phyloP scores from a whole-genome alignment of 2,888 invertebrate species.

The Diloba caeruleocephala region DNA sequence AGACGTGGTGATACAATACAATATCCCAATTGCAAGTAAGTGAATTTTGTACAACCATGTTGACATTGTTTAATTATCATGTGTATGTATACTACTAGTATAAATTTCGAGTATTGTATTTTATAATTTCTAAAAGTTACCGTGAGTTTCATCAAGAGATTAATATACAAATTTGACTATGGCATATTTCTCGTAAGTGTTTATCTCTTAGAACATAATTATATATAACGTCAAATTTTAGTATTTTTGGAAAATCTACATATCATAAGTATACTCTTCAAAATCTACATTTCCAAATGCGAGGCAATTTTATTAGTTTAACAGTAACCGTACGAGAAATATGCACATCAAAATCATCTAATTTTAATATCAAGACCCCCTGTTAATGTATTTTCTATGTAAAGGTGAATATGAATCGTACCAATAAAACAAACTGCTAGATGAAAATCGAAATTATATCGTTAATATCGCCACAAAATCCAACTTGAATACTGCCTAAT shows the following conservation, averaged over 20 bases:
- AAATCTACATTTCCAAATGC: slow-evolving; percentile 89
- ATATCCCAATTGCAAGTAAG: slow-evolving; percentile 38
- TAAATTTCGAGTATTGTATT: no score
- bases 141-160: slow-evolving; percentile 42
- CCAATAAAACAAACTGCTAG: slow-evolving; percentile 57
- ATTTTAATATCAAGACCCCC: slow-evolving; percentile 75
- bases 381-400: slow-evolving; percentile 80
- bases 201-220: slow-evolving; percentile 78
- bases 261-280: slow-evolving; percentile 79
- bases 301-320: slow-evolving; percentile 87
- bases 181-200: slow-evolving; percentile 76
- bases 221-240: slow-evolving; percentile 79
- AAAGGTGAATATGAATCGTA: slow-evolving; percentile 57
- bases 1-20: slow-evolving; percentile 48
- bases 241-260: slow-evolving; percentile 82
- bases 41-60: slow-evolving; percentile 40
- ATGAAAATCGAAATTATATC: slow-evolving; percentile 60
- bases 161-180: slow-evolving; percentile 50
- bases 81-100: no score
- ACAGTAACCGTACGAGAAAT: slow-evolving; percentile 75
- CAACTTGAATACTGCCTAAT: slow-evolving; percentile 79
- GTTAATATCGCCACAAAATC: slow-evolving; percentile 82
- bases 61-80: slow-evolving; percentile 35
- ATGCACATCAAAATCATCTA: slow-evolving; percentile 66
- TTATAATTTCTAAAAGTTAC: no score